Percentiles rank a stretch among this genome's conserved stretches.
Conservation (phyloP, 2,888 invertebrate species). For the Sinopyrophorus schimmeli region DNA sequence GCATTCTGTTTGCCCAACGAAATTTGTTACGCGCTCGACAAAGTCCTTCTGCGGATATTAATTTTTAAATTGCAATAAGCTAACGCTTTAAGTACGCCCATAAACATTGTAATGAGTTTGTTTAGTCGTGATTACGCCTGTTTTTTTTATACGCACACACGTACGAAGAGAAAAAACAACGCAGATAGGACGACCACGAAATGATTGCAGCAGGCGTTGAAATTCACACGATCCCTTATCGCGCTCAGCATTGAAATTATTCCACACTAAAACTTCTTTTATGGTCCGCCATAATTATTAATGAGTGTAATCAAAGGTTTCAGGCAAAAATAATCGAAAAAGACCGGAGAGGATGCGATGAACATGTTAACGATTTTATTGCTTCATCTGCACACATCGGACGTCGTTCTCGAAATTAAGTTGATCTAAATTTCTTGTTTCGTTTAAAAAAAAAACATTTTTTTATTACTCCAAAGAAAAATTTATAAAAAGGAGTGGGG, state of each 20-base stretch:
- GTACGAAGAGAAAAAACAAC: too few species aligned
- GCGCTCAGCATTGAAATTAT: slow-evolving; percentile 5
- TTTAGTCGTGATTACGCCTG: slow-evolving; percentile 34
- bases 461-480: too few species aligned
- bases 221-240: slow-evolving; percentile 32
- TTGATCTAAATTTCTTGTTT: too few species aligned
- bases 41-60: too few species aligned
- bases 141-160: too few species aligned
- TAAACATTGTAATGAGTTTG: slow-evolving; percentile 33
- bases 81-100: slow-evolving; percentile 10
- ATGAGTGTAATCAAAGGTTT: slow-evolving; percentile 10
- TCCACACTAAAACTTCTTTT: slow-evolving; percentile 7
- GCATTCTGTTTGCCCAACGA: too few species aligned
- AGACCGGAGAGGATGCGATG: background rate
- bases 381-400: too few species aligned
- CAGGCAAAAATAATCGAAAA: background rate
- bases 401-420: too few species aligned
- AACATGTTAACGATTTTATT: background rate
- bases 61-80: too few species aligned
- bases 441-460: too few species aligned
- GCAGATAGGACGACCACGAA: slow-evolving; percentile 24
- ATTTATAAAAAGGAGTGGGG: too few species aligned
- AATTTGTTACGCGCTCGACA: too few species aligned
- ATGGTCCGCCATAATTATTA: slow-evolving; percentile 10
- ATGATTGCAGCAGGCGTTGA: slow-evolving; percentile 35